phyloP scores from a whole-genome alignment of 2,113 vertebrate species.

The Furnarius figulus region DNA sequence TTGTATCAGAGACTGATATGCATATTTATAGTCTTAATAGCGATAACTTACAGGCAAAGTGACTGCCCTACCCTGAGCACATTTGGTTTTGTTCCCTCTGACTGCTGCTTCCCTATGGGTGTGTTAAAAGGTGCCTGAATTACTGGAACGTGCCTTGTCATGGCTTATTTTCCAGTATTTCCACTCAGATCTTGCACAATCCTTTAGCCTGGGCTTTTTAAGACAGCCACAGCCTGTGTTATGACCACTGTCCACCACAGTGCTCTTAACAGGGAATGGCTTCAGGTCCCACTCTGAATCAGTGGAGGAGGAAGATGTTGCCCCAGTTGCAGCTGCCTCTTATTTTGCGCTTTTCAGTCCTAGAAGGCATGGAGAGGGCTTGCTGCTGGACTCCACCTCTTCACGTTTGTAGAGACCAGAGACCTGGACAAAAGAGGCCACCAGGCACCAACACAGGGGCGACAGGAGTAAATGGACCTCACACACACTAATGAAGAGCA shows the following conservation, averaged over 20 bases:
- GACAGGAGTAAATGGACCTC: slow-evolving; percentile 46
- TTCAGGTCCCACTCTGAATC: slow-evolving; percentile 35
- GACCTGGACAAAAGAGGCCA: slow-evolving; percentile 48
- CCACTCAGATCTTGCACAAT: slow-evolving; percentile 64
- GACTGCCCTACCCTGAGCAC: neutral
- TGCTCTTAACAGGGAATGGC: neutral
- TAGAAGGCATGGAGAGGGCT: slow-evolving; percentile 12
- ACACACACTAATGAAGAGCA: slow-evolving; percentile 3
- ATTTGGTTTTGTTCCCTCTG: neutral
- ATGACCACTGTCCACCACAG: slow-evolving; percentile 44
- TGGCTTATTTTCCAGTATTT: slow-evolving; percentile 82
- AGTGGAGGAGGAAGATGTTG: slow-evolving; percentile 13
- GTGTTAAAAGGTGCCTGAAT: slow-evolving; percentile 74
- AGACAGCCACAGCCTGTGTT: slow-evolving; percentile 49
- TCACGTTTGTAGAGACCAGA: neutral
- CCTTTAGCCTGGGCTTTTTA: slow-evolving; percentile 9
- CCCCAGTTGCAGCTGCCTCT: neutral
- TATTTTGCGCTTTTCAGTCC: slow-evolving; percentile 30
- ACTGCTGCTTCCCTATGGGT: neutral
- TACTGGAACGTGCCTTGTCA: slow-evolving; percentile 62
- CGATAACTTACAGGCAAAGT: neutral
- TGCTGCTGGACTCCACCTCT: neutral
- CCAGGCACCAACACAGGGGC: slow-evolving; percentile 5
- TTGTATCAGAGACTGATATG: neutral
- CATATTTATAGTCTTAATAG: neutral